phyloP scores from a whole-genome alignment of 2,113 vertebrate species.

The Orientallactaga bullata region DNA sequence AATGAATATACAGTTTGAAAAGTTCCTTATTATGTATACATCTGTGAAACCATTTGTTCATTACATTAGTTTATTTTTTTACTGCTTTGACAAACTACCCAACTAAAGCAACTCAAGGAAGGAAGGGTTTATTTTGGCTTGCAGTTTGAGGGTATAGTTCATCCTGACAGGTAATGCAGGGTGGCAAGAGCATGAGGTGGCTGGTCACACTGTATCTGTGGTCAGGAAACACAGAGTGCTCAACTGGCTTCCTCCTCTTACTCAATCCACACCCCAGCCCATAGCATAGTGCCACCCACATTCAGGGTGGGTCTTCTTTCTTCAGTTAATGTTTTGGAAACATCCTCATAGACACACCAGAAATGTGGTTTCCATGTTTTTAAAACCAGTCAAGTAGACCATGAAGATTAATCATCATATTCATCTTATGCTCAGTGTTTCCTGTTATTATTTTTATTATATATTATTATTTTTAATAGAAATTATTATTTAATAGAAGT shows the following conservation, averaged over 20 bases:
- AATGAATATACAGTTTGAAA: slow-evolving; percentile 39
- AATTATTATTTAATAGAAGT: slow-evolving; percentile 52
- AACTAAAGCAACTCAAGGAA: background rate
- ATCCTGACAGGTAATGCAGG: background rate
- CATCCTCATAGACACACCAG: background rate
- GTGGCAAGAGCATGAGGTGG: background rate
- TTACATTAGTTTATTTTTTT: background rate
- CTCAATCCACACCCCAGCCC: background rate
- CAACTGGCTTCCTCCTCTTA: background rate
- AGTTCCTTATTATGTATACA: slow-evolving; percentile 11
- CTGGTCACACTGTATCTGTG: background rate
- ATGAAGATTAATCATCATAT: background rate
- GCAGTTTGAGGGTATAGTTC: background rate
- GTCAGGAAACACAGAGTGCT: background rate
- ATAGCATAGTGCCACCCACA: background rate
- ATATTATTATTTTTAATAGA: too few species aligned
- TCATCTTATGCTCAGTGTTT: too few species aligned
- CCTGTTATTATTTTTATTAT: background rate
- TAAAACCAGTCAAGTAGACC: background rate
- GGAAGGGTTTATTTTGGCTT: background rate
- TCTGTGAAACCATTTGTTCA: background rate
- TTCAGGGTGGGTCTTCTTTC: background rate
- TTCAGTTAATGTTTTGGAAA: background rate
- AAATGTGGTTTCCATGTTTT: background rate
- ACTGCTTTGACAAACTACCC: background rate